Evolutionary conservation across 2,113 vertebrate species (phyloP).

Genomic region (Tragelaphus buxtoni): DNA sequence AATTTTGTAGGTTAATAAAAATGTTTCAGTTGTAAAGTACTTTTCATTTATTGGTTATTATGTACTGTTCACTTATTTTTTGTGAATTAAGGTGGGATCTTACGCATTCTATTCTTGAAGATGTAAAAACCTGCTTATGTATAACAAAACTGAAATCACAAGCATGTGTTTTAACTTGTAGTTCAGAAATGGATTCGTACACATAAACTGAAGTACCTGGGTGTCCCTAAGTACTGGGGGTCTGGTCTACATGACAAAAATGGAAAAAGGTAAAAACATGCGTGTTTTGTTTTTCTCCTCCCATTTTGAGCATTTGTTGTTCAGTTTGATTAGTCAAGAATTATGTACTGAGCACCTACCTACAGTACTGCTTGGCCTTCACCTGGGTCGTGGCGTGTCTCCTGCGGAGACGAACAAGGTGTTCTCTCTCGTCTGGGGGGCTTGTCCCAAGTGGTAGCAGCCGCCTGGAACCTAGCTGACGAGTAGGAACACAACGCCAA

Average conservation of each 20-base stretch:
- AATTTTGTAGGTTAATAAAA: not conserved
- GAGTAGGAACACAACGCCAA: not conserved
- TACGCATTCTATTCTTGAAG: not conserved
- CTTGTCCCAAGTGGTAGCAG: not conserved
- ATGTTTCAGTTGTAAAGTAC: not conserved
- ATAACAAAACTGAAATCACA: slow-evolving; percentile 36
- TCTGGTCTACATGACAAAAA: slow-evolving; percentile 92
- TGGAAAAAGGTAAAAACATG: slow-evolving; percentile 87
- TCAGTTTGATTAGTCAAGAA: not conserved
- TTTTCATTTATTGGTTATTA: not conserved
- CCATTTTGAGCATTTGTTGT: not conserved
- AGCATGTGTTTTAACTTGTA: slow-evolving; percentile 79
- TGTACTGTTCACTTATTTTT: not conserved
- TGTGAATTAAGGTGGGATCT: not conserved
- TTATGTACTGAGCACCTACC: not conserved
- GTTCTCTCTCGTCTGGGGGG: not conserved
- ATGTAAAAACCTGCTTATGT: not conserved
- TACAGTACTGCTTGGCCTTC: not conserved
- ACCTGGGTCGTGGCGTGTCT: not conserved
- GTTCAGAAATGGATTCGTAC: slow-evolving; percentile 92
- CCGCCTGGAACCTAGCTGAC: not conserved
- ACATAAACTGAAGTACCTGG: slow-evolving; percentile 89
- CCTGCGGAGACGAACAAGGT: rapidly evolving
- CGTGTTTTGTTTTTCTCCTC: not conserved
- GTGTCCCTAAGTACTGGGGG: slow-evolving; percentile 95